phyloP scores from a whole-genome alignment of 1,140 invertebrate genomes.

The Drosophila melanogaster region Release_6_plus_ISO1_MT NT_033779.5:17063001-17063500 shows the following conservation, averaged over 20 bases:
- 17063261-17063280: constrained; percentile 50
- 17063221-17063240: constrained; percentile 74
- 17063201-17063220: constrained; percentile 76
- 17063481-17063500: no score
- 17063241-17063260: constrained; percentile 82
- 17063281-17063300: constrained; percentile 19
- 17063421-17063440: background rate
- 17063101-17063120: constrained; percentile 4
- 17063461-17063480: background rate
- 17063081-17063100: constrained; percentile 39
- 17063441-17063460: background rate
- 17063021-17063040: constrained; percentile 10
- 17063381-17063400: constrained; percentile 20
- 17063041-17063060: constrained; percentile 33
- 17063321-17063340: constrained; percentile 31
- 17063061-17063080: constrained; percentile 35
- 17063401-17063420: background rate
- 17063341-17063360: constrained; percentile 67
- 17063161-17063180: constrained; percentile 82
- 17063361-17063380: constrained; percentile 78
- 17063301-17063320: constrained; percentile 10
- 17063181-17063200: constrained; percentile 82
- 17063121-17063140: constrained; percentile 39
- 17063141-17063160: constrained; percentile 73
- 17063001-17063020: constrained; percentile 64